Evolutionary conservation across 2,113 vertebrate genomes (phyloP).

Genomic region (Casuarius casuarius): DNA sequence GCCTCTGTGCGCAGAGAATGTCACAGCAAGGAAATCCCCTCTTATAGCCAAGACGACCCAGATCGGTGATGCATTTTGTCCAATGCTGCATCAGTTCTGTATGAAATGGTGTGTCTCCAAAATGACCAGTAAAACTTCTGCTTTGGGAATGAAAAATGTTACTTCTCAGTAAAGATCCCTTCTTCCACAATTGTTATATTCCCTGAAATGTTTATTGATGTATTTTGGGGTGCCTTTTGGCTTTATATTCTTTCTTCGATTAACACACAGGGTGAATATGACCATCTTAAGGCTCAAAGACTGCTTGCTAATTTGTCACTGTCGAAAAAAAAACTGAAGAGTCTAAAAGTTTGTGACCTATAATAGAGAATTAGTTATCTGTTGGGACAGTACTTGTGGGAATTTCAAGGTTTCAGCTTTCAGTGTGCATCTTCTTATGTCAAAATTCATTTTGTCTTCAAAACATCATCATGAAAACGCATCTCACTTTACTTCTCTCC

Average conservation of each 20-base stretch:
- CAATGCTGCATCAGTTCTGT: neutral
- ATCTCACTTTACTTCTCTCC: neutral
- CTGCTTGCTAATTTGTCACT: neutral
- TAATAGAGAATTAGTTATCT: neutral
- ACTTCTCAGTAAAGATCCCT: neutral
- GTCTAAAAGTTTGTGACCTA: neutral
- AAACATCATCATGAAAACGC: neutral
- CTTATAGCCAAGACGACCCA: neutral
- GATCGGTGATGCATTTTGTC: neutral
- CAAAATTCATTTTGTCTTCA: neutral
- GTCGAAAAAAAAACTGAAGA: neutral
- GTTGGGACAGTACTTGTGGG: neutral
- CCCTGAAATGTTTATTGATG: neutral
- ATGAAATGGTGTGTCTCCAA: neutral
- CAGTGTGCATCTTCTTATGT: neutral
- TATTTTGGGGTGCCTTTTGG: neutral
- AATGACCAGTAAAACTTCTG: neutral
- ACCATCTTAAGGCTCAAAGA: neutral
- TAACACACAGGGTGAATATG: neutral
- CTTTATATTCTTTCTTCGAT: neutral
- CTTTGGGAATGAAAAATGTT: neutral
- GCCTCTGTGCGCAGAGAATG: neutral
- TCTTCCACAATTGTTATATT: neutral
- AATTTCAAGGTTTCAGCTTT: neutral
- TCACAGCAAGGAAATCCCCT: fast-evolving